These are phyloP conservation scores for Paratilapia polleni DNA, from an alignment of 2,113 vertebrate species.

Conservation along the genomic window DNA sequence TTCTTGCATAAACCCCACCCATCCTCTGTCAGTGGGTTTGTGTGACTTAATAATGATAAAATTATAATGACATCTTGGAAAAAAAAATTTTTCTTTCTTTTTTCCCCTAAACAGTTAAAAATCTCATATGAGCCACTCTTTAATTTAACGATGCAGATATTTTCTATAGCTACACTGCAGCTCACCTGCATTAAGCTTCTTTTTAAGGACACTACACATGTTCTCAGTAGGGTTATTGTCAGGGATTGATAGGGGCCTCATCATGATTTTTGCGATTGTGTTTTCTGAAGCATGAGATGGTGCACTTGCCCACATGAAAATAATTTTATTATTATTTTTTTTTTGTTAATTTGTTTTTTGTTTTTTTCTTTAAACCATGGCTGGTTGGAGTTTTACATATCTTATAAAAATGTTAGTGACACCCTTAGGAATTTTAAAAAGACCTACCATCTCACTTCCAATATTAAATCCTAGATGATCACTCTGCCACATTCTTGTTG, in stretches of 20 bases:
- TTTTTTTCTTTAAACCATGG: neutral
- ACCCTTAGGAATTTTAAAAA: neutral
- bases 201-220: neutral
- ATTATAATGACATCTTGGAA: no score
- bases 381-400: rapidly evolving
- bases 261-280: no score
- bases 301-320: neutral
- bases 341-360: no score
- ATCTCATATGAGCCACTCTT: neutral
- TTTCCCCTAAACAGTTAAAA: neutral
- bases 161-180: neutral
- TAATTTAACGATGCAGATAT: neutral
- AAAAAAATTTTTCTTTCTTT: no score
- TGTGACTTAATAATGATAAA: no score
- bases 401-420: neutral
- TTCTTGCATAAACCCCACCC: neutral
- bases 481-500: neutral
- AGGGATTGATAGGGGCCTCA: neutral
- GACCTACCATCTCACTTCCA: neutral
- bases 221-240: neutral
- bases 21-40: neutral
- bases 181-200: neutral
- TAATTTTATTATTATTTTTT: neutral
- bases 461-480: neutral
- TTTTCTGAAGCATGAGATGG: neutral